These are phyloP conservation scores for Danio kyathit DNA, from an alignment of 2,797 vertebrate genomes.

Conservation along the genomic window DNA sequence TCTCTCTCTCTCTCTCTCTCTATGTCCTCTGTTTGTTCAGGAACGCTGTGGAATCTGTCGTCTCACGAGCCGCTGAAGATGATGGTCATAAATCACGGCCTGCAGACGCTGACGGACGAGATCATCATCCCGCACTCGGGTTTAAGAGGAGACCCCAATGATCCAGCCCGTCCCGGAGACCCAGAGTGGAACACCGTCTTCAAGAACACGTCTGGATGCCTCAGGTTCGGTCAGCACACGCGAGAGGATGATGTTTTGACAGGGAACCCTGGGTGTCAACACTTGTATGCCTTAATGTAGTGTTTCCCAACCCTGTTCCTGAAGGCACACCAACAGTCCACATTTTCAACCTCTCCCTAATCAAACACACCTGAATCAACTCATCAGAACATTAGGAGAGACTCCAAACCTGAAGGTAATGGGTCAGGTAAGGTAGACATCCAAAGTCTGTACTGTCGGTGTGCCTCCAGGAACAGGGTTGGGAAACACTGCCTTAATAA, in stretches of 20 bases:
- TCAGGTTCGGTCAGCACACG: conserved; percentile 78
- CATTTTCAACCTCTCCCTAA: no score
- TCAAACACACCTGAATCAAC: no score
- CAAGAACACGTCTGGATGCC: conserved; percentile 96
- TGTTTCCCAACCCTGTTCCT: no score
- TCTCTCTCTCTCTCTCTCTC: background rate
- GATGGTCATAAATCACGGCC: conserved; percentile 93
- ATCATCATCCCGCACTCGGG: conserved; percentile 97
- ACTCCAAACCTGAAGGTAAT: no score
- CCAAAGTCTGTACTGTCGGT: no score
- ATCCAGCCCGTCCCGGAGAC: conserved; percentile 88
- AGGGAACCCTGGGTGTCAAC: no score
- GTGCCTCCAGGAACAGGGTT: no score
- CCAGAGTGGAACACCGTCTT: conserved; percentile 96
- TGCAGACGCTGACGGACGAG: conserved; percentile 95
- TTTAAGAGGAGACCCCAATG: conserved; percentile 90
- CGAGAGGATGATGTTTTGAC: background rate
- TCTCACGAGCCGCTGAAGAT: conserved; percentile 97
- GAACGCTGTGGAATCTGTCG: conserved; percentile 96
- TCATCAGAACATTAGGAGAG: no score
- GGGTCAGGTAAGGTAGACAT: no score
- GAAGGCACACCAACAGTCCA: no score
- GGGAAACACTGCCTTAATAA: no score
- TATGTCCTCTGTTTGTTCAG: conserved; percentile 66
- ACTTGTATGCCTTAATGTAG: no score